Conservation (phyloP, 2,888 invertebrate species). For the Cetonia aurata region DNA sequence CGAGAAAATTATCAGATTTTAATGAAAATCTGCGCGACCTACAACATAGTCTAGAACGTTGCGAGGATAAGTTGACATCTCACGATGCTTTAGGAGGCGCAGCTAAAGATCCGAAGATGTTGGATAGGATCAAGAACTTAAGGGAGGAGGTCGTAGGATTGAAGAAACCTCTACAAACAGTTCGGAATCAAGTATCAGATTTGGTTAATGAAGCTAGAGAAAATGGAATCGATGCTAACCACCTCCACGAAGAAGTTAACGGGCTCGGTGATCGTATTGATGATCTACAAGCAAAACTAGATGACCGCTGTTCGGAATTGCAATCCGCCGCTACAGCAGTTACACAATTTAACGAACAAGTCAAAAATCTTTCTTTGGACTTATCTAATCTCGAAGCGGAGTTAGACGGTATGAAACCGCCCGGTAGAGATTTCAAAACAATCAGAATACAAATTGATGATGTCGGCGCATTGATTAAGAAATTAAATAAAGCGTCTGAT, state of each 20-base stretch:
- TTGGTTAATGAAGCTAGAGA: constrained; percentile 82
- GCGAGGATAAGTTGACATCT: constrained; percentile 86
- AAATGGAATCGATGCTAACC: constrained; percentile 81
- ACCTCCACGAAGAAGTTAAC: constrained; percentile 83
- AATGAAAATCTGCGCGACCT: constrained; percentile 87
- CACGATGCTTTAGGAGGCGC: constrained; percentile 81
- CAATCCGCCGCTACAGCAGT: constrained; percentile 90
- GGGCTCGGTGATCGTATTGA: constrained; percentile 81
- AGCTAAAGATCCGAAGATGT: constrained; percentile 84
- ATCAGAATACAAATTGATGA: constrained; percentile 89
- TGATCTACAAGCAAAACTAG: constrained; percentile 81
- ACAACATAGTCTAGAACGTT: constrained; percentile 86
- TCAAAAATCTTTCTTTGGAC: constrained; percentile 83
- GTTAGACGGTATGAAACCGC: constrained; percentile 86
- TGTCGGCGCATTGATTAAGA: constrained; percentile 75
- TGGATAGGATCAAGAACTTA: constrained; percentile 86
- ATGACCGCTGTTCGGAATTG: constrained; percentile 82
- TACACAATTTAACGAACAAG: constrained; percentile 89
- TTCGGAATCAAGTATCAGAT: constrained; percentile 77
- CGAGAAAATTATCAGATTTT: constrained; percentile 85
- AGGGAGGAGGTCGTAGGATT: constrained; percentile 85
- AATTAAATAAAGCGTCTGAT: constrained; percentile 76
- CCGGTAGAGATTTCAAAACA: constrained; percentile 88
- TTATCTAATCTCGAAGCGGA: constrained; percentile 85
- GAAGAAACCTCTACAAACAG: constrained; percentile 76